phyloP scores from a whole-genome alignment of 2,888 invertebrate species.

The Eristalis tenax region DNA sequence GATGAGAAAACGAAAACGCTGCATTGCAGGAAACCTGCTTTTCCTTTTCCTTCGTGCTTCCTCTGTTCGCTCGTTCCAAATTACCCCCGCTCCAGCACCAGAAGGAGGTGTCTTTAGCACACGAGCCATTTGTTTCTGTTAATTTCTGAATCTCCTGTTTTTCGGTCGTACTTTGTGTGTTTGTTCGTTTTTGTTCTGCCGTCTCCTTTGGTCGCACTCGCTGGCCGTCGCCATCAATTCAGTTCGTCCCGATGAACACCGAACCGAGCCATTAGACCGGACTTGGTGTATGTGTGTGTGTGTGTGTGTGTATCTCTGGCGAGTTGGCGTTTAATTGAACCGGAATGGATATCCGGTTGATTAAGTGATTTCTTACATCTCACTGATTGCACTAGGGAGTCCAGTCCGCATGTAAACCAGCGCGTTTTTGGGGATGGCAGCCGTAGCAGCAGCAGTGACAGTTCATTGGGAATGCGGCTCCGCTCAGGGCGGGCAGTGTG shows the following conservation, averaged over 20 bases:
- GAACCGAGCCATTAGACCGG: background rate
- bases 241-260: constrained; percentile 40
- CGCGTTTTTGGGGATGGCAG: background rate
- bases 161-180: background rate
- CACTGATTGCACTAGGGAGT: constrained; percentile 28
- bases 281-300: too few species aligned
- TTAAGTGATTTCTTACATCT: constrained; percentile 52
- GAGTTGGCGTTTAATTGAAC: constrained; percentile 51
- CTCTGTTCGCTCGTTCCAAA: constrained; percentile 32
- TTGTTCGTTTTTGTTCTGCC: background rate
- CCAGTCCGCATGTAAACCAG: constrained; percentile 32
- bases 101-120: too few species aligned
- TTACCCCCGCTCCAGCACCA: constrained; percentile 20
- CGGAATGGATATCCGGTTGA: constrained; percentile 60
- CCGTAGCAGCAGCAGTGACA: too few species aligned
- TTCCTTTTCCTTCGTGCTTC: background rate
- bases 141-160: constrained; percentile 28
- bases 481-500: background rate
- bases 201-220: background rate
- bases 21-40: constrained; percentile 54
- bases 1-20: constrained; percentile 36
- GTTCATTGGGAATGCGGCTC: background rate
- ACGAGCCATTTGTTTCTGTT: constrained; percentile 28
- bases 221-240: background rate
- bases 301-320: constrained; percentile 1